Evolutionary conservation across 2,888 invertebrate genomes (phyloP), one percentile per base, ranked within the genome.

Genomic region (Apodemia duryi): DNA sequence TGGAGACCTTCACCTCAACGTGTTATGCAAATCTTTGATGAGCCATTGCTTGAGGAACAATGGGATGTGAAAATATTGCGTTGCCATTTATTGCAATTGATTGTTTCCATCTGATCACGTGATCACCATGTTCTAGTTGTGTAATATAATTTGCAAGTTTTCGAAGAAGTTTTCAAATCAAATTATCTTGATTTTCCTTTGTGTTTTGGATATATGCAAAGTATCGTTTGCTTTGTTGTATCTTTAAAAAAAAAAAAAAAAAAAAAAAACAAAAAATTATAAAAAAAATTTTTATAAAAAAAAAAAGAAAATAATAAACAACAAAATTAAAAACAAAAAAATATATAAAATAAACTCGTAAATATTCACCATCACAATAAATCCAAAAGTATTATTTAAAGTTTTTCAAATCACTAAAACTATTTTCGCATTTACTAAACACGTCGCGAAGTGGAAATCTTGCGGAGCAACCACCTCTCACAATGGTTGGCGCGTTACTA

Each of bases 381-480:
- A 54, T 54, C 28, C 54, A 54, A 54, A 28, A 54, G 54, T 54
- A 54, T 54, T 54, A 6, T 28, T 29, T 29, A 54, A 54, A 54
- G 54, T 54, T 54, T 54, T 43, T 43, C 43, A 54, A 46, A 49
- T 49, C 63, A 46, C 43, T 35, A 51, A 41, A 63, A 65, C 62
- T 65, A 64, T 66, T 66, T 66, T 64, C 64, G 64, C 64, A 64
- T 62, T 11, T 43, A 43, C 11, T 11, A 11, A 43, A 43, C 62
- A 54, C 29, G 29, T 11, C 28, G 52, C 43, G 11, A n/a, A 35
- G 21, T 29, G 61, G 28, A 3, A 46, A 6, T 38, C 28, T 10
- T 29, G 43, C 51, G 49, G 62, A 28, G 57, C 63, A 54, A 62
- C 67, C 73, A 72, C 75, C 70, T 52, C 62, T 65, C 67, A 70